Conservation (phyloP, 2,888 invertebrate genomes). For the Agrotis segetum region DNA sequence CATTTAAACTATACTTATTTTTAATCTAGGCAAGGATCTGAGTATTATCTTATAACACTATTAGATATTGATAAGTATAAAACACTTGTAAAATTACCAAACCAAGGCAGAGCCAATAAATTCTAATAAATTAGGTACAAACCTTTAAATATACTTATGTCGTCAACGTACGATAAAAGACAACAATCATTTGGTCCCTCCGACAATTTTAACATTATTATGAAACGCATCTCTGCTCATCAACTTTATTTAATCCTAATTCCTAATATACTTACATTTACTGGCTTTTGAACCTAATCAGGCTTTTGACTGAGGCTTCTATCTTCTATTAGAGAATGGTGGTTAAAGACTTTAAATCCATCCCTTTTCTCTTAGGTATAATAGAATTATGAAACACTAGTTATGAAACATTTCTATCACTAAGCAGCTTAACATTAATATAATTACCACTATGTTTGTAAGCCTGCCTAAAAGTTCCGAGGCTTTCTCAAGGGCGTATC, state of each 20-base stretch:
- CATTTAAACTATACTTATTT: constrained; percentile 6
- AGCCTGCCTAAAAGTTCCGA: background rate
- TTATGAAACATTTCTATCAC: no score
- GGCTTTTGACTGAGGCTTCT: constrained; percentile 2
- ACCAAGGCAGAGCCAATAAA: background rate
- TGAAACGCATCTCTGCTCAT: background rate
- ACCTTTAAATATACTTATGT: no score
- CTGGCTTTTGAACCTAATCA: constrained; percentile 26
- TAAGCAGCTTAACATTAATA: no score
- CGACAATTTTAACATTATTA: background rate
- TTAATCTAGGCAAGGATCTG: constrained; percentile 22
- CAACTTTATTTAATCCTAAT: constrained; percentile 9
- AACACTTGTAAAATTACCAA: background rate
- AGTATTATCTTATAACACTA: constrained; percentile 21
- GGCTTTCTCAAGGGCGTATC: constrained; percentile 10
- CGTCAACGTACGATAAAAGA: background rate
- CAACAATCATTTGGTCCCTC: background rate
- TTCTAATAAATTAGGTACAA: background rate
- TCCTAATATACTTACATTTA: no score
- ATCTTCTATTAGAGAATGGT: background rate
- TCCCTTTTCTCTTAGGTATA: background rate
- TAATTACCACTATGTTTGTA: no score
- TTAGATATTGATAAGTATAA: constrained; percentile 9
- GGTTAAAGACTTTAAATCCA: background rate
- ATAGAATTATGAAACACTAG: background rate